Percentiles rank a stretch among this genome's conserved stretches.
Conservation (phyloP, 2,113 vertebrate species). For the Gobius niger region DNA sequence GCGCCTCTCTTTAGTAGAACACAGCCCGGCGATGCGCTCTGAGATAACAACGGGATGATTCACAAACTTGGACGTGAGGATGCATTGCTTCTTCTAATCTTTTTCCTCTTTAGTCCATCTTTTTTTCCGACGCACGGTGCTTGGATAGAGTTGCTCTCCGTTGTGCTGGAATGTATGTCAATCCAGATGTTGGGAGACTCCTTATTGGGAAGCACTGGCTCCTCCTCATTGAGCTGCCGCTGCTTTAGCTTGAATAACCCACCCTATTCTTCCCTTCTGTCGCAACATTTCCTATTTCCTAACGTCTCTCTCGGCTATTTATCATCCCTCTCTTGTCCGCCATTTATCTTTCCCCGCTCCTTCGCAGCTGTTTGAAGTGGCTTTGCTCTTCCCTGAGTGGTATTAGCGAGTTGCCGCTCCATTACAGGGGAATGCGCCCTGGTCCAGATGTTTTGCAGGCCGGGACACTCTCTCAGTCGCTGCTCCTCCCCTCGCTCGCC, state of each 20-base stretch:
- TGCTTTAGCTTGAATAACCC: constrained; percentile 36
- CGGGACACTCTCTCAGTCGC: constrained; percentile 39
- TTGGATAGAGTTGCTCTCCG: constrained; percentile 67
- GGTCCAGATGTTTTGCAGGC: constrained; percentile 76
- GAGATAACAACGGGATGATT: constrained; percentile 42
- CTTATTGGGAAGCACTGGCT: constrained; percentile 19
- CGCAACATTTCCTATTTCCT: constrained; percentile 54
- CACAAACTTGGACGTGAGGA: constrained; percentile 28
- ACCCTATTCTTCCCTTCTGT: constrained; percentile 16
- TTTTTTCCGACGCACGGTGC: constrained; percentile 62
- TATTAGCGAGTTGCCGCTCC: constrained; percentile 64
- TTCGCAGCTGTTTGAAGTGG: constrained; percentile 64
- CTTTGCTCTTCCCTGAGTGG: constrained; percentile 42
- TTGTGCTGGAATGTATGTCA: constrained; percentile 59
- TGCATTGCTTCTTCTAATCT: constrained; percentile 44
- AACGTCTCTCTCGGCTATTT: constrained; percentile 49
- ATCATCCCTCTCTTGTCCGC: constrained; percentile 47
- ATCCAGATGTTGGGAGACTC: constrained; percentile 74
- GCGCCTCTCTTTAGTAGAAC: constrained; percentile 25
- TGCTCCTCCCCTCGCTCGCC: constrained; percentile 50
- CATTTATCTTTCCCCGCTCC: constrained; percentile 40
- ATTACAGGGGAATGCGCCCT: constrained; percentile 71
- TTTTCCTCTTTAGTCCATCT: constrained; percentile 21
- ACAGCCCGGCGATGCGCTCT: constrained; percentile 46
- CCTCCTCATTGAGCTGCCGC: constrained; percentile 24